These are phyloP conservation scores for Elymnias hypermnestra DNA, from an alignment of 1,140 invertebrate genomes.

Conservation along the genomic window DNA sequence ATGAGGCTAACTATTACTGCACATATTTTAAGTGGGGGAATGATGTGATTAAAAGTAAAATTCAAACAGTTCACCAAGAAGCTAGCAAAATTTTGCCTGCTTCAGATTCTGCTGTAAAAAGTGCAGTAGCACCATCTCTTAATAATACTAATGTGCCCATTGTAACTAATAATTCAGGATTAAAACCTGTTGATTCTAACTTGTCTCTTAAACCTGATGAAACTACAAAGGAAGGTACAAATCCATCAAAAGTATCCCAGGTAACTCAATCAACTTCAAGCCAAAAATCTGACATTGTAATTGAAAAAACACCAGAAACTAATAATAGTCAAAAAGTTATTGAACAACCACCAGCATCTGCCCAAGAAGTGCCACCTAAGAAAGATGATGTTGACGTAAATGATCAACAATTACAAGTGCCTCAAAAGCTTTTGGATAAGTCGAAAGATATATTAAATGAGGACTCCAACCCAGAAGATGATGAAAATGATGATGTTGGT, in stretches of 20 bases:
- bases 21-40: slow-evolving; percentile 58
- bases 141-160: not conserved
- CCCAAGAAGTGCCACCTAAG: not conserved
- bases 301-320: not conserved
- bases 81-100: not conserved
- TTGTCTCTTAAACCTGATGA: not conserved
- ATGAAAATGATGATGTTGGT: slow-evolving; percentile 6
- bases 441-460: too few relatives aligned
- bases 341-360: not conserved
- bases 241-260: not conserved
- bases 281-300: not conserved
- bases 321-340: not conserved
- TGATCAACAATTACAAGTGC: too few relatives aligned
- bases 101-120: not conserved
- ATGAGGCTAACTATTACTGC: slow-evolving; percentile 51
- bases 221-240: not conserved
- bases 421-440: too few relatives aligned
- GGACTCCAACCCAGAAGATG: not conserved
- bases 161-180: not conserved
- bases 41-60: not conserved
- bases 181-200: not conserved
- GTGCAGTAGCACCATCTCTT: not conserved
- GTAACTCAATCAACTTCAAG: not conserved
- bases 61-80: not conserved
- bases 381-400: not conserved